These are phyloP conservation scores for Lycia hirtaria DNA, from an alignment of 2,888 invertebrate species.

Conservation along the genomic window DNA sequence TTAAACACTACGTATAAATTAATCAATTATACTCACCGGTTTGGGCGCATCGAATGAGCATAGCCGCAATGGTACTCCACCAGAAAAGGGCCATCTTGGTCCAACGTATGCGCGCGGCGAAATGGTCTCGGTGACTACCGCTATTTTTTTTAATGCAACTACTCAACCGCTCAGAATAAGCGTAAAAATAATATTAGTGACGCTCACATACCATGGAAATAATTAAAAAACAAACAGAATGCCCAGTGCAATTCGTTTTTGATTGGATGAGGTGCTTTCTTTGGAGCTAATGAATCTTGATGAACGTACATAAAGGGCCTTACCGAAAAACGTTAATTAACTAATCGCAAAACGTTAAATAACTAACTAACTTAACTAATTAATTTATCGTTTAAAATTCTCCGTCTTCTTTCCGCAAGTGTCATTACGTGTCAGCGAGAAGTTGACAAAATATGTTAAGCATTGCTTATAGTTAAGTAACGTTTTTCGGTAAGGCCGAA, in stretches of 20 bases:
- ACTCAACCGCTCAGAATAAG: conserved; percentile 25
- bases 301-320: no score
- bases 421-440: no score
- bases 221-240: conserved; percentile 25
- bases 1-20: conserved; percentile 1
- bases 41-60: conserved; percentile 17
- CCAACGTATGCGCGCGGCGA: conserved; percentile 15
- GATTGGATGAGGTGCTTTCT: neutral
- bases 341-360: no score
- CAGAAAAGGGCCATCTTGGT: conserved; percentile 5
- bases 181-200: conserved; percentile 32
- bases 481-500: no score
- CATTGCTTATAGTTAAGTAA: no score
- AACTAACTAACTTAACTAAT: no score
- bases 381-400: no score
- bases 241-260: conserved; percentile 3
- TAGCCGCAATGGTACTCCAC: conserved; percentile 1
- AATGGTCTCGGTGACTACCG: conserved; percentile 10
- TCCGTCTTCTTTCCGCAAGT: no score
- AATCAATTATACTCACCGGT: conserved; percentile 32
- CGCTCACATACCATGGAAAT: conserved; percentile 25
- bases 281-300: neutral
- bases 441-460: no score
- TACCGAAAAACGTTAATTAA: no score
- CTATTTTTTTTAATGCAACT: conserved; percentile 16